phyloP scores from a whole-genome alignment of 2,888 invertebrate species.

The Drosophila macrospina region DNA sequence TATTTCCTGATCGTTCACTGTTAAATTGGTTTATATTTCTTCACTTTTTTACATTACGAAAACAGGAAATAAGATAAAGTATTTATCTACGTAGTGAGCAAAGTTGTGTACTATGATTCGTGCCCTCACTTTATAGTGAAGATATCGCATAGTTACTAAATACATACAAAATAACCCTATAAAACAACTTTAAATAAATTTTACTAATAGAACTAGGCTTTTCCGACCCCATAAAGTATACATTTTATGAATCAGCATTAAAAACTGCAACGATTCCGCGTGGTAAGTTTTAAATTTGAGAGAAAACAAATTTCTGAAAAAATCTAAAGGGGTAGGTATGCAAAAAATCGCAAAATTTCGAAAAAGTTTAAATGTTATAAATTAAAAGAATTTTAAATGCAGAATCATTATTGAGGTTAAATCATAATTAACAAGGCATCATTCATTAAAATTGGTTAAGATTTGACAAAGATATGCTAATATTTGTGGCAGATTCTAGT shows the following conservation, averaged over 20 bases:
- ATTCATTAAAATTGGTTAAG: not conserved
- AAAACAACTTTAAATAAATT: not conserved
- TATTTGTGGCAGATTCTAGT: not conserved
- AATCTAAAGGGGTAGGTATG: not conserved
- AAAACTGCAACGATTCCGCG: not conserved
- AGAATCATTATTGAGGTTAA: not conserved
- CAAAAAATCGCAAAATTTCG: not conserved
- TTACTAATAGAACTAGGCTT: not conserved
- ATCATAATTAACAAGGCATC: not conserved
- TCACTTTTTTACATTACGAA: too few relatives aligned
- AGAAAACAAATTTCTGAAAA: not conserved
- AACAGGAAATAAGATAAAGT: too few relatives aligned
- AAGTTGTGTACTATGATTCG: too few relatives aligned
- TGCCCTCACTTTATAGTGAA: not conserved
- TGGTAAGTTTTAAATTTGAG: not conserved
- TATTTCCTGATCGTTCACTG: too few relatives aligned
- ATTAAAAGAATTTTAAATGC: not conserved
- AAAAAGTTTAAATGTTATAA: not conserved
- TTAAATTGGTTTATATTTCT: too few relatives aligned
- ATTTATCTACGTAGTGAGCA: too few relatives aligned
- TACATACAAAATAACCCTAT: not conserved
- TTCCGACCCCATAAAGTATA: not conserved
- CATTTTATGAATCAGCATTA: not conserved
- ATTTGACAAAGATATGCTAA: not conserved
- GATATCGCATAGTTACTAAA: not conserved